A percentile compares a stretch with the other conserved stretches of the same genome.
Evolutionary conservation across 2,888 invertebrate genomes (phyloP).

Genomic region (Tortrix viridana): DNA sequence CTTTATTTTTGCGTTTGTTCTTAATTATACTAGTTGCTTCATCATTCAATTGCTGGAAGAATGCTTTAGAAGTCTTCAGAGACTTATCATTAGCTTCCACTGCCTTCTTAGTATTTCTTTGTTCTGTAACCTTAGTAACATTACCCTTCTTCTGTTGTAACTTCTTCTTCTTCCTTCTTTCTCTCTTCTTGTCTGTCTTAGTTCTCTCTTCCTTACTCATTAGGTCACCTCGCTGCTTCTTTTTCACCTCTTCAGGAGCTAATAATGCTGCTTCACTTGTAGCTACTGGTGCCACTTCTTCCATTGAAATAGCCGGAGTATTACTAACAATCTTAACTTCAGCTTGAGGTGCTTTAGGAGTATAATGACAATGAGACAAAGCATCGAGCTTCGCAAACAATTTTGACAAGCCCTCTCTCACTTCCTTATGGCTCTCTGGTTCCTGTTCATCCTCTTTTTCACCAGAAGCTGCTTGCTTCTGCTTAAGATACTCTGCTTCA

Average conservation of each 20-base stretch:
- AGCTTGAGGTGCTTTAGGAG: constrained; percentile 93
- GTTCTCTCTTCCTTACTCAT: constrained; percentile 92
- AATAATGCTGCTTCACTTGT: constrained; percentile 92
- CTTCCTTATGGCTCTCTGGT: constrained; percentile 91
- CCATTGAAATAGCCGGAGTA: constrained; percentile 95
- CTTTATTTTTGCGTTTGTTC: constrained; percentile 64
- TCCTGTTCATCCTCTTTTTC: constrained; percentile 85
- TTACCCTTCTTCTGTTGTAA: constrained; percentile 85
- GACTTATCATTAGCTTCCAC: constrained; percentile 85
- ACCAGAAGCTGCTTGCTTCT: constrained; percentile 84
- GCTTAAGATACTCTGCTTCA: constrained; percentile 92
- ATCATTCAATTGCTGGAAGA: constrained; percentile 94
- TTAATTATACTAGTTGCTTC: constrained; percentile 80
- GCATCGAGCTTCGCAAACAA: constrained; percentile 95
- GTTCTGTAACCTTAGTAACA: constrained; percentile 70
- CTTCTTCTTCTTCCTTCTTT: constrained; percentile 93
- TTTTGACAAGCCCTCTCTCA: constrained; percentile 88
- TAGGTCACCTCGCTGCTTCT: constrained; percentile 81
- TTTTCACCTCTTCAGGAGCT: constrained; percentile 96
- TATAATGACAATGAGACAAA: constrained; percentile 96
- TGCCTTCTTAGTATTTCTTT: constrained; percentile 83
- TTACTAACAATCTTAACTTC: constrained; percentile 96
- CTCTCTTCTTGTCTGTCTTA: constrained; percentile 94
- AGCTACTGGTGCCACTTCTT: constrained; percentile 97
- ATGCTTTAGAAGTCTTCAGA: constrained; percentile 88